Evolutionary conservation across 2,113 vertebrate species (phyloP).

Genomic region (Odocoileus hemionus): DNA sequence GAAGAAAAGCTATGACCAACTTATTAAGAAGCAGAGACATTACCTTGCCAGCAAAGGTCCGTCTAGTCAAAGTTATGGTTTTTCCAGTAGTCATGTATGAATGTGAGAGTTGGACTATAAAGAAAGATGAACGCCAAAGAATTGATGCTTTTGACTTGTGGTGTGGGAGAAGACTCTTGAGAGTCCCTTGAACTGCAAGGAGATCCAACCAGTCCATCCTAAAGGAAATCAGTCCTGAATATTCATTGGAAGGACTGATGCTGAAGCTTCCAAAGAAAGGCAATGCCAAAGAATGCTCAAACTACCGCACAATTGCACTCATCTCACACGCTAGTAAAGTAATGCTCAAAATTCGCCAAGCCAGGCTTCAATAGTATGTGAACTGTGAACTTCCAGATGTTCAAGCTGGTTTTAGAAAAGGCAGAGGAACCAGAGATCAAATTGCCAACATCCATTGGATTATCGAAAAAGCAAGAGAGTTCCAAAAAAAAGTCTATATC

Average conservation of each 20-base stretch:
- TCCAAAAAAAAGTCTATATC: neutral
- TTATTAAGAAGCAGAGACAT: neutral
- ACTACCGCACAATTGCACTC: neutral
- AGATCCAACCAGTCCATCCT: neutral
- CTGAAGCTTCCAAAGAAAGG: neutral
- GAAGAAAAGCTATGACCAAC: neutral
- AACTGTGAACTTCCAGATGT: neutral
- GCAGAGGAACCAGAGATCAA: neutral
- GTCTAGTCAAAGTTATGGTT: neutral
- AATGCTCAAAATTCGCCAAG: neutral
- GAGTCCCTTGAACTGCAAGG: neutral
- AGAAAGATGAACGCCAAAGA: neutral
- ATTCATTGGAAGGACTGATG: neutral
- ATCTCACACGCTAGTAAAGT: neutral
- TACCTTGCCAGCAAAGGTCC: neutral
- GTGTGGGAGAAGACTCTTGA: neutral
- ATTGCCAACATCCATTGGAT: neutral
- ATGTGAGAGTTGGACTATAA: neutral
- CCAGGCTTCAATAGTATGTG: neutral
- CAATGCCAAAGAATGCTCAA: neutral
- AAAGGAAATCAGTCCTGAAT: neutral
- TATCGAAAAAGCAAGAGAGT: neutral
- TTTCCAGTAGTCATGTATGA: neutral
- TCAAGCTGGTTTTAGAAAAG: neutral
- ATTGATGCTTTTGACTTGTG: neutral